Evolutionary conservation across 1,140 invertebrate genomes (phyloP).

Genomic region (Anadara kagoshimensis): DNA sequence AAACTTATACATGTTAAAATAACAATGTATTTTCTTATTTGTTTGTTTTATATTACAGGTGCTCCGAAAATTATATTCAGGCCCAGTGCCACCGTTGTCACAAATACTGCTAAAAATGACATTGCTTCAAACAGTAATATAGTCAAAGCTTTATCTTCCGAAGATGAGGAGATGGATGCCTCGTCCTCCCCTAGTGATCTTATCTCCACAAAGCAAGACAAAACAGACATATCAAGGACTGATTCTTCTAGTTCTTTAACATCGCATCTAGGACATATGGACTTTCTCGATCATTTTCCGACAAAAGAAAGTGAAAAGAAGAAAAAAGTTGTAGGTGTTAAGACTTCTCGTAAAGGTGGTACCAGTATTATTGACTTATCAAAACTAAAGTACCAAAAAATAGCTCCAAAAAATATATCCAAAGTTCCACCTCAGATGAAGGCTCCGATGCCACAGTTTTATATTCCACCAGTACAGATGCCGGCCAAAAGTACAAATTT

Average conservation of each 20-base stretch:
- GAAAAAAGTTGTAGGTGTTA: background rate
- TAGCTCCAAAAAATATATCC: conserved; percentile 8
- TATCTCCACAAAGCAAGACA: background rate
- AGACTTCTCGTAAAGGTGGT: background rate
- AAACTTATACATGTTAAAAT: too few relatives aligned
- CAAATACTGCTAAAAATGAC: background rate
- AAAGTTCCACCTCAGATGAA: conserved; percentile 15
- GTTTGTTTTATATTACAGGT: background rate
- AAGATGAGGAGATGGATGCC: background rate
- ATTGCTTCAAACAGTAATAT: conserved; percentile 11
- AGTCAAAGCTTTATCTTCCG: background rate
- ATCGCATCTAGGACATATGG: conserved; percentile 17
- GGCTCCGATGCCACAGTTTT: too few relatives aligned
- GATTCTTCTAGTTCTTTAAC: conserved; percentile 17
- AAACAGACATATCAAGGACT: background rate
- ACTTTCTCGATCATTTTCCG: background rate
- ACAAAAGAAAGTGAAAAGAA: conserved; percentile 4
- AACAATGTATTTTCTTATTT: background rate
- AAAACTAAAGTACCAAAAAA: conserved; percentile 1
- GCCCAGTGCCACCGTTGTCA: background rate
- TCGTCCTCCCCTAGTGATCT: background rate
- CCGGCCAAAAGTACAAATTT: too few relatives aligned
- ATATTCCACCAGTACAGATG: too few relatives aligned
- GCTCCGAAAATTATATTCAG: background rate
- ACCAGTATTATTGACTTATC: conserved; percentile 5